Evolutionary conservation across 2,888 invertebrate species (phyloP).

Genomic region (Rhagonycha fulva): DNA sequence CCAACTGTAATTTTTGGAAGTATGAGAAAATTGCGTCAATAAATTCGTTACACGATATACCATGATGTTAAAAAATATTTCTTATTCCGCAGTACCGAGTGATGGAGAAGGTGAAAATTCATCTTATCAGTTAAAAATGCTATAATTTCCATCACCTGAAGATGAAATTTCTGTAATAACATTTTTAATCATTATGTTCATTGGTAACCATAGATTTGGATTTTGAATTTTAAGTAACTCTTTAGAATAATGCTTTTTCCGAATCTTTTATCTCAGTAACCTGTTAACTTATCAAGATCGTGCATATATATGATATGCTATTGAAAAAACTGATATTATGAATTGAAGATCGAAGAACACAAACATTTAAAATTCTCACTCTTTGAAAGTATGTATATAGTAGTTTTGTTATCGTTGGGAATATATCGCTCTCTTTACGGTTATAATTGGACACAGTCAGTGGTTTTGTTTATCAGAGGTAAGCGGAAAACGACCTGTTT

Average conservation of each 20-base stretch:
- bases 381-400: constrained; percentile 14
- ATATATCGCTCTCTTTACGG: constrained; percentile 28
- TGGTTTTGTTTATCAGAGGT: constrained; percentile 27
- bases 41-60: background rate
- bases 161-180: background rate
- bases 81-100: background rate
- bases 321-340: constrained; percentile 4
- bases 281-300: background rate
- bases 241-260: background rate
- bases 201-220: background rate
- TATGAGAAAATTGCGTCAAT: background rate
- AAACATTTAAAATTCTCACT: constrained; percentile 22
- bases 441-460: constrained; percentile 30
- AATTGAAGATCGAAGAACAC: constrained; percentile 13
- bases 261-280: background rate
- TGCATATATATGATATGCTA: background rate
- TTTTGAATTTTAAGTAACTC: background rate
- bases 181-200: background rate
- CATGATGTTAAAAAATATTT: background rate
- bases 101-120: background rate
- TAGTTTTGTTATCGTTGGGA: constrained; percentile 27
- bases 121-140: too few relatives aligned
- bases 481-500: constrained; percentile 28
- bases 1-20: background rate
- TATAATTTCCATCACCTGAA: background rate